Percentiles rank a stretch among this genome's conserved stretches.
phyloP scores from a whole-genome alignment of 2,113 vertebrate species.

The Osmerus eperlanus region DNA sequence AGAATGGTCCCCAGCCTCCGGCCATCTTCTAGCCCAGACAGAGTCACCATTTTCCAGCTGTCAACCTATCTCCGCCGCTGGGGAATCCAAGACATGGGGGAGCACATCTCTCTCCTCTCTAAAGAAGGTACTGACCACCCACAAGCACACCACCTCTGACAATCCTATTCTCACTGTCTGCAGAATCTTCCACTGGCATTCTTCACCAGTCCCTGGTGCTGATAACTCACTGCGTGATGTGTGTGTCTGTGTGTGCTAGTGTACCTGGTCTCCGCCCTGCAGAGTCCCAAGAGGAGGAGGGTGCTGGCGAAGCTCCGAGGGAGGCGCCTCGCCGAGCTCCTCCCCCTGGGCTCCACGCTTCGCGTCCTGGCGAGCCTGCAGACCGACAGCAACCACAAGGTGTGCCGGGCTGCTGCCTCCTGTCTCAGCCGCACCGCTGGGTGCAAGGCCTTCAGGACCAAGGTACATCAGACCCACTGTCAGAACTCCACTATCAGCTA shows the following conservation, averaged over 20 bases:
- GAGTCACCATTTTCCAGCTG: slow-evolving; percentile 88
- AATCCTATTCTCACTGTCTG: no score
- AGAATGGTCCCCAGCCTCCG: slow-evolving; percentile 56
- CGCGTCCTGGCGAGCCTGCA: slow-evolving; percentile 78
- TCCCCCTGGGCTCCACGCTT: slow-evolving; percentile 80
- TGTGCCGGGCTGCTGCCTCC: slow-evolving; percentile 71
- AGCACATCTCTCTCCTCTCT: slow-evolving; percentile 80
- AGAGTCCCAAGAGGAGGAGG: slow-evolving; percentile 69
- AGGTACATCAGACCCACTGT: slow-evolving; percentile 62
- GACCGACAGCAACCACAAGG: slow-evolving; percentile 79
- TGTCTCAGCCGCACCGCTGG: slow-evolving; percentile 70
- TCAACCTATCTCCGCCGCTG: slow-evolving; percentile 80
- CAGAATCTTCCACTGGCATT: no score
- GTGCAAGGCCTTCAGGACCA: slow-evolving; percentile 75
- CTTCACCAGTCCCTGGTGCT: neutral
- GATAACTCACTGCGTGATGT: neutral
- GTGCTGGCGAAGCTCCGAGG: slow-evolving; percentile 79
- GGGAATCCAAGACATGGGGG: slow-evolving; percentile 78
- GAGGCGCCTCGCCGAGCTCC: slow-evolving; percentile 75
- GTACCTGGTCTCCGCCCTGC: slow-evolving; percentile 75
- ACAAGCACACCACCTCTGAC: no score
- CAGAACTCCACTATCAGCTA: no score
- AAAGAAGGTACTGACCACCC: slow-evolving; percentile 80
- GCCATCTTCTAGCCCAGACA: slow-evolving; percentile 30
- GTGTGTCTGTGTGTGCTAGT: slow-evolving; percentile 57